phyloP scores from a whole-genome alignment of 1,140 invertebrate species.

The Cyclargus thomasi region DNA sequence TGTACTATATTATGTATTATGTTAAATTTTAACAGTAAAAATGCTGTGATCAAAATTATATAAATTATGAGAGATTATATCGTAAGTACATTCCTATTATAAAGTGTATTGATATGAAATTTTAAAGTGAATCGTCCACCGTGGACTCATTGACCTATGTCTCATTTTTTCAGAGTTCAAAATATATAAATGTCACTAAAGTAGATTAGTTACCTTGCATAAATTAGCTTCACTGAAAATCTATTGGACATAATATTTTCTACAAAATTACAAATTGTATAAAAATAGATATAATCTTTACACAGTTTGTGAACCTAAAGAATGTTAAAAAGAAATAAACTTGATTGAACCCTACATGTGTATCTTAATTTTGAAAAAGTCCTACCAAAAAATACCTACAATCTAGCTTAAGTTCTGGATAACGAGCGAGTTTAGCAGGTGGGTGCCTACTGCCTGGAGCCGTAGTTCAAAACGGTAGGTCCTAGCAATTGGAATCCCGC shows the following conservation, averaged over 20 bases:
- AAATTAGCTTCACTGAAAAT: constrained; percentile 53
- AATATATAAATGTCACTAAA: constrained; percentile 47
- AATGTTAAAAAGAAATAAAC: constrained; percentile 65
- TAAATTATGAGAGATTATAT: constrained; percentile 74
- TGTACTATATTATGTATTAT: constrained; percentile 49
- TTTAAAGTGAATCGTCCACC: constrained; percentile 58
- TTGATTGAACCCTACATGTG: constrained; percentile 64
- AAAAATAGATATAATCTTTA: constrained; percentile 55
- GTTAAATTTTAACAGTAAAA: constrained; percentile 74
- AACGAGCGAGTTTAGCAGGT: no score
- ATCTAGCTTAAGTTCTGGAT: no score
- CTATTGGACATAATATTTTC: constrained; percentile 58
- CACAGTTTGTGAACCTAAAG: constrained; percentile 67
- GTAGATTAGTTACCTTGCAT: constrained; percentile 58
- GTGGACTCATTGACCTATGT: constrained; percentile 13
- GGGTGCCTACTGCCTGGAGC: no score
- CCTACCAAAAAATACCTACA: no score
- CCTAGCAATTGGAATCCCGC: no score
- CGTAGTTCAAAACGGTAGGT: no score
- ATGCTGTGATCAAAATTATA: constrained; percentile 75
- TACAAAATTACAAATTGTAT: constrained; percentile 69
- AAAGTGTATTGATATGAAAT: constrained; percentile 62
- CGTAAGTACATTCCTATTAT: constrained; percentile 73
- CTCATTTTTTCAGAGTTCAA: constrained; percentile 35
- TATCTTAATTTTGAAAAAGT: no score